A percentile compares a stretch with the other conserved stretches of the same genome.
phyloP scores from a whole-genome alignment of 1,140 invertebrate species.

The Leptinotarsa defecta region DNA sequence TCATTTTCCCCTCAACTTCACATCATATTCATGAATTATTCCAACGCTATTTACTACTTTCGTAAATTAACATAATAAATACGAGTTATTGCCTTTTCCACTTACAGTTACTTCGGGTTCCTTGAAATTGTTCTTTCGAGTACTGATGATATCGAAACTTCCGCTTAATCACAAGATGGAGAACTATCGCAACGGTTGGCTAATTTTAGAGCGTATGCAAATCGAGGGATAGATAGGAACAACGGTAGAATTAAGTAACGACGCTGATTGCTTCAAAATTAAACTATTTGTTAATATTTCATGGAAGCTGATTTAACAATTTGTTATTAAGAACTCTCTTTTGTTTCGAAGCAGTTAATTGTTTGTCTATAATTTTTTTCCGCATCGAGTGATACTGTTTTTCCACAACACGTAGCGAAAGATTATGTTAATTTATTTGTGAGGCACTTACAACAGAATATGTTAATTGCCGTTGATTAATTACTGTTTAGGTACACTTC shows the following conservation, averaged over 20 bases:
- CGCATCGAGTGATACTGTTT: constrained; percentile 19
- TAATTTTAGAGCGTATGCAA: constrained; percentile 20
- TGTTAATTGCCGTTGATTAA: constrained; percentile 6
- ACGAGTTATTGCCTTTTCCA: constrained; percentile 23
- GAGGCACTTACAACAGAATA: neutral
- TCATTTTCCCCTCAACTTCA: no score
- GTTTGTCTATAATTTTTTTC: constrained; percentile 21
- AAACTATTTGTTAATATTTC: constrained; percentile 30
- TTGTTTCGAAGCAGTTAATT: constrained; percentile 14
- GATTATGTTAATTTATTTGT: constrained; percentile 5
- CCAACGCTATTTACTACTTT: neutral
- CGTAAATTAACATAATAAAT: constrained; percentile 9
- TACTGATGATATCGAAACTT: constrained; percentile 24
- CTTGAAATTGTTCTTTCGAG: constrained; percentile 18
- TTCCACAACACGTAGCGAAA: constrained; percentile 13
- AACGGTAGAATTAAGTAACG: constrained; percentile 20
- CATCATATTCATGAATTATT: neutral
- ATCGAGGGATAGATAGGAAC: constrained; percentile 14
- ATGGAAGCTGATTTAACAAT: constrained; percentile 19
- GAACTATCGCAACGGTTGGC: constrained; percentile 13
- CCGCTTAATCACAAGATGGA: constrained; percentile 19
- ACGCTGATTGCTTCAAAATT: constrained; percentile 20
- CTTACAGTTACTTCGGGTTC: constrained; percentile 19
- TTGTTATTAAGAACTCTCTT: constrained; percentile 16
- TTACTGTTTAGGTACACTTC: constrained; percentile 4